phyloP scores from a whole-genome alignment of 1,140 invertebrate species.

The Steinernema khuongi region DNA sequence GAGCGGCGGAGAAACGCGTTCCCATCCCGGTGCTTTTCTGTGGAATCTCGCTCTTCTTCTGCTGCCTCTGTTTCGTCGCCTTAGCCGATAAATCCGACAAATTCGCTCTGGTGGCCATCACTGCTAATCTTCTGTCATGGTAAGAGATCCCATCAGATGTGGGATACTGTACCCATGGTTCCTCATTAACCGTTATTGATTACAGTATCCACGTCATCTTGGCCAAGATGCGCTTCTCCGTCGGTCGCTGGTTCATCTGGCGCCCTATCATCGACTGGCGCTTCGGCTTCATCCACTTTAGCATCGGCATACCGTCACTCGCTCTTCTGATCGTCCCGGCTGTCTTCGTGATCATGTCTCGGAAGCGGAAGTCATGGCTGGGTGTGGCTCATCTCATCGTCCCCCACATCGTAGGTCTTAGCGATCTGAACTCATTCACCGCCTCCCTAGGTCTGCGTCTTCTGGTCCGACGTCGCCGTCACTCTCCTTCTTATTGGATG shows the following conservation, averaged over 20 bases:
- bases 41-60: constrained; percentile 45
- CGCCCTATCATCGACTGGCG: constrained; percentile 39
- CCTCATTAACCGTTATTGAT: background rate
- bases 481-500: constrained; percentile 52
- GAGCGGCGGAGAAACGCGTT: constrained; percentile 25
- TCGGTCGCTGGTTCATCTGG: constrained; percentile 45
- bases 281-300: constrained; percentile 34
- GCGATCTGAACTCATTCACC: constrained; percentile 2
- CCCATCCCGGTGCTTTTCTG: constrained; percentile 49
- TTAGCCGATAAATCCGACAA: constrained; percentile 42
- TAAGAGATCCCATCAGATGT: constrained; percentile 22
- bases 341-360: constrained; percentile 44
- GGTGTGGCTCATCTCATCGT: constrained; percentile 34
- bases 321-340: constrained; percentile 39
- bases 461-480: constrained; percentile 48
- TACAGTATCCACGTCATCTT: constrained; percentile 45
- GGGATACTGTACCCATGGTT: too few relatives aligned
- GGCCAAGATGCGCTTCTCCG: constrained; percentile 39
- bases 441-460: constrained; percentile 35
- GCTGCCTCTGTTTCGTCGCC: constrained; percentile 41
- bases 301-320: constrained; percentile 38
- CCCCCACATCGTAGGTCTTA: constrained; percentile 38
- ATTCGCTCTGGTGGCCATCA: constrained; percentile 42
- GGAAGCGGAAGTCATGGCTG: background rate
- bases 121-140: constrained; percentile 47